These are phyloP conservation scores for Apis mellifera DNA, from an alignment of 1,140 invertebrate species.

Conservation along the genomic window DNA sequence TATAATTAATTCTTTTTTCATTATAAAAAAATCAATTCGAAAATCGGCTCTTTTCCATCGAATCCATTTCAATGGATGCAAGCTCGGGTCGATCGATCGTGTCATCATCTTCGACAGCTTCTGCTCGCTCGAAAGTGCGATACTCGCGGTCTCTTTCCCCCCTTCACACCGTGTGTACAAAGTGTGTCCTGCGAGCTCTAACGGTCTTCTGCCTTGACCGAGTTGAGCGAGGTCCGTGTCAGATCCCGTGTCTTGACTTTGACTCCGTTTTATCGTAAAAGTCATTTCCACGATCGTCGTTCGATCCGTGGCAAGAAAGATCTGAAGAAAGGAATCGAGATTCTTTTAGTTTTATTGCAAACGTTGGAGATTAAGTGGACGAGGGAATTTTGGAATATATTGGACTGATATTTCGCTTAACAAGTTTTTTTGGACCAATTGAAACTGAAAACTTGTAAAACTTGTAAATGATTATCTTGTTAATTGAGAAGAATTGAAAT, in stretches of 20 bases:
- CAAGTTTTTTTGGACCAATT: too few relatives aligned
- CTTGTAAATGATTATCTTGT: too few relatives aligned
- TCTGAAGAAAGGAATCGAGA: neutral
- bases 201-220: slow-evolving; percentile 79
- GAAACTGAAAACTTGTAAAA: too few relatives aligned
- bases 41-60: neutral
- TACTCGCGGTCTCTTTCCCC: slow-evolving; percentile 27
- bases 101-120: slow-evolving; percentile 30
- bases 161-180: slow-evolving; percentile 33
- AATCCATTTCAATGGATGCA: slow-evolving; percentile 1
- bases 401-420: too few relatives aligned
- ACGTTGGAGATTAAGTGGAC: too few relatives aligned
- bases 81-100: slow-evolving; percentile 26
- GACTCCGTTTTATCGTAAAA: slow-evolving; percentile 77
- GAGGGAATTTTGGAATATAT: too few relatives aligned
- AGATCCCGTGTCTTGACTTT: slow-evolving; percentile 80
- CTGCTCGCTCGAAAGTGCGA: slow-evolving; percentile 40
- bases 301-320: neutral
- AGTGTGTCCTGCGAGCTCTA: slow-evolving; percentile 71
- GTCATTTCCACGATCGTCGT: slow-evolving; percentile 63
- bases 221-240: slow-evolving; percentile 79
- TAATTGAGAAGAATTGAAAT: too few relatives aligned
- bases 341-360: too few relatives aligned
- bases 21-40: too few relatives aligned
- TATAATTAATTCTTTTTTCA: too few relatives aligned